Conservation (phyloP, 2,113 vertebrate genomes). For the Puffinus mauretanicus region DNA sequence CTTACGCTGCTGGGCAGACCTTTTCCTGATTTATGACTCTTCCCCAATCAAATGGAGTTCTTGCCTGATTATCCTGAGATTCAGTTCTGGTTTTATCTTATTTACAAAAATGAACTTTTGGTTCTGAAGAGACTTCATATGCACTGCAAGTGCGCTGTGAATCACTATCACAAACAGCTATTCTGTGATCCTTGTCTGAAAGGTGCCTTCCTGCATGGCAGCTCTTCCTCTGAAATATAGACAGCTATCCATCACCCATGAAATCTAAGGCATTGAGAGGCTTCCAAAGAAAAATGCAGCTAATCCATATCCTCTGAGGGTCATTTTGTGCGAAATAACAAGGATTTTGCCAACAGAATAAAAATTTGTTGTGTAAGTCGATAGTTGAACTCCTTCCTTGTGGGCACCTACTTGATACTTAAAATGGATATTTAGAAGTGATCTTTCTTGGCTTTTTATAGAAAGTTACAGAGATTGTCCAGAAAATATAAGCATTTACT, state of each 20-base stretch:
- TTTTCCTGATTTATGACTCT: slow-evolving; percentile 51
- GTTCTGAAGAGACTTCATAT: neutral
- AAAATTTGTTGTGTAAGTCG: neutral
- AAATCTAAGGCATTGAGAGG: neutral
- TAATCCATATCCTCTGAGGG: neutral
- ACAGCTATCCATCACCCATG: neutral
- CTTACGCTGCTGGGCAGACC: slow-evolving; percentile 17
- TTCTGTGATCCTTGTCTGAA: neutral
- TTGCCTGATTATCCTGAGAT: neutral
- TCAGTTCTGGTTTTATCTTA: neutral
- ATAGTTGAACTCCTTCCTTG: neutral
- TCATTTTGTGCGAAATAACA: neutral
- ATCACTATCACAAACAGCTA: neutral
- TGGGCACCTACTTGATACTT: neutral
- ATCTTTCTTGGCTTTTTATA: neutral
- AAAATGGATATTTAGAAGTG: neutral
- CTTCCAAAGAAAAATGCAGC: neutral
- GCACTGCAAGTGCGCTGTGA: accelerated
- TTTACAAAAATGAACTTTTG: neutral
- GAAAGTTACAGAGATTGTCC: neutral
- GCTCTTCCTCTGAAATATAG: neutral
- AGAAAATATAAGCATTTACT: neutral
- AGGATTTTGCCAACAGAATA: neutral
- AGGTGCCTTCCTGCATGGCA: neutral
- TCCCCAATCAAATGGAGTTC: neutral